Base-by-base conservation (phyloP, 30 jellyfish, hydroid and myxozoan genomes). In the Haliclystus octoradiatus region DNA sequence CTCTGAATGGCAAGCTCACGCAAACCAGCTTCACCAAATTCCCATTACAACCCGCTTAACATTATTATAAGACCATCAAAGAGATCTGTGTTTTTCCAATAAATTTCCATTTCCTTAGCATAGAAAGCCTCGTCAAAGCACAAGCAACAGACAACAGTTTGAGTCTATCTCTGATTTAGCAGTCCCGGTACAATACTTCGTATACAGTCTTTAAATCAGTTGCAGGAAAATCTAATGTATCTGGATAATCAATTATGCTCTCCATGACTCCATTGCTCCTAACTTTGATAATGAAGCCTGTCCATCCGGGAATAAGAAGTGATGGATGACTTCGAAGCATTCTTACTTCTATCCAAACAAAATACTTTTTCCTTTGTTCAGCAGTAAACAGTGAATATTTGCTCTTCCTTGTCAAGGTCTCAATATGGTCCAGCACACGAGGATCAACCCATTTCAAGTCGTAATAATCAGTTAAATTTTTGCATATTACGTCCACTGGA, bases 121-220 rank as follows among this genome's bases (percentile, higher is more conserved):
- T 77, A 77, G 25, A 77, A 29, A 51, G 91, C 84, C 61, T 77
- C 84, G 62, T 77, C 91, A 62, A 77, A 62, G 69, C 84, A 76
- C 91, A 77, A 31, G 65, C 83, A 70, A 77, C 69, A 15, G 75
- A 2, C 60, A 13, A 50, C 57, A 77, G 69, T 24, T 50, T 61
- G 28, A 69, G 69, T 32, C 77, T 33, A 33, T 77, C 83, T 52
- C 15, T 67, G 24, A 77, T 77, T 61, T 68, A 46, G 30, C 40
- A 5, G 31, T 33, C 82, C 40, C 90, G 64, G 62, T 47, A 28
- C 28, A 63, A 65, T 13, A 13, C 25, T 7, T 13, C 7, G 30
- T 53, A 53, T 31, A 34, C 84, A 61, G 77, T 73, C 57, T 24
- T 31, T 32, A 64, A 1, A 30, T 75, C 87, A n/a, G 87, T 65